Conservation (phyloP, 2,797 vertebrate genomes). For the Staurois parvus region DNA sequence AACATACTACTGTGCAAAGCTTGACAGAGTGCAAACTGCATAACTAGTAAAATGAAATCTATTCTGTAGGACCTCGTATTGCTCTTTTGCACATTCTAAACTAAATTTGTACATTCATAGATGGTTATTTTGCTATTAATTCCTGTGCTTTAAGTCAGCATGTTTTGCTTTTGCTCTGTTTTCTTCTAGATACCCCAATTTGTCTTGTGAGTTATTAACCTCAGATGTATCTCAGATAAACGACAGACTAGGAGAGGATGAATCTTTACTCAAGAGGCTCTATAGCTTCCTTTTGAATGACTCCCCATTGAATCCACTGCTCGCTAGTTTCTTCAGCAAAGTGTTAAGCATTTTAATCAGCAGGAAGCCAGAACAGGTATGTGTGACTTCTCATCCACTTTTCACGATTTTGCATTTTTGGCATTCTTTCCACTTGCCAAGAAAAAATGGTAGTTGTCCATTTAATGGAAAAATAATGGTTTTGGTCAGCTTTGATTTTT, state of each 20-base stretch:
- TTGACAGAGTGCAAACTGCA: too few species aligned
- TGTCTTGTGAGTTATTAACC: slow-evolving; percentile 97
- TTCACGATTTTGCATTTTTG: too few species aligned
- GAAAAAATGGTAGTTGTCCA: too few species aligned
- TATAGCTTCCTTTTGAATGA: slow-evolving; percentile 95
- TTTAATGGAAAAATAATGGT: too few species aligned
- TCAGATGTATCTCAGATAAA: slow-evolving; percentile 97
- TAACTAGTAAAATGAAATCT: too few species aligned
- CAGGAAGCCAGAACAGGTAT: slow-evolving; percentile 97
- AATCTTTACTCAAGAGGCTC: slow-evolving; percentile 90
- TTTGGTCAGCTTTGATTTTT: neutral
- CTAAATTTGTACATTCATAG: too few species aligned
- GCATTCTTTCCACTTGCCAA: too few species aligned
- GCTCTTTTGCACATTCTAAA: too few species aligned
- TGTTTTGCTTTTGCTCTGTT: neutral
- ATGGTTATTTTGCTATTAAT: too few species aligned
- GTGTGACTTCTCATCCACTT: neutral
- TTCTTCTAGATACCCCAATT: slow-evolving; percentile 90
- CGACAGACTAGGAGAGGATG: slow-evolving; percentile 94
- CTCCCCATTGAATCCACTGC: slow-evolving; percentile 91
- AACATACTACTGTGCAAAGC: too few species aligned
- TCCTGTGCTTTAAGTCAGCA: neutral
- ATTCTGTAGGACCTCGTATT: too few species aligned
- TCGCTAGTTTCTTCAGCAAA: slow-evolving; percentile 99
- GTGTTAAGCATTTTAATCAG: slow-evolving; percentile 98